Percentiles rank a stretch among this genome's conserved stretches.
Conservation (phyloP, 1,140 invertebrate species). For the Araneus ventricosus region DNA sequence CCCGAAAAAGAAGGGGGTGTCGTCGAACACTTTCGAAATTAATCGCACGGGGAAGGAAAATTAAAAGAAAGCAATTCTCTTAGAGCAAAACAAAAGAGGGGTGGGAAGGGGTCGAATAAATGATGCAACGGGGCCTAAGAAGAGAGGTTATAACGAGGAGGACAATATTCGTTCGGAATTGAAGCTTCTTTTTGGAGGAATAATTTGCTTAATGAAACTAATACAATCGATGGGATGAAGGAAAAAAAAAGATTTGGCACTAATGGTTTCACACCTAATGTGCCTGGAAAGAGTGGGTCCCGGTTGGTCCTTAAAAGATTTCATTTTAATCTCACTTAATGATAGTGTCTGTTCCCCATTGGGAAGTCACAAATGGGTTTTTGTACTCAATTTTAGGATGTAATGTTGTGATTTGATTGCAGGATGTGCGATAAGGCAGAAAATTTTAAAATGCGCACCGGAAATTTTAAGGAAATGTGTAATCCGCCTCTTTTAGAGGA, state of each 20-base stretch:
- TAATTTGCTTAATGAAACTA: constrained; percentile 73
- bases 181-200: constrained; percentile 41
- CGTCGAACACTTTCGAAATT: constrained; percentile 40
- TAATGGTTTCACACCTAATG: constrained; percentile 73
- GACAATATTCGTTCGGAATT: constrained; percentile 59
- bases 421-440: constrained; percentile 41
- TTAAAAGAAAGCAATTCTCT: constrained; percentile 59
- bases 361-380: constrained; percentile 73
- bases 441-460: constrained; percentile 37
- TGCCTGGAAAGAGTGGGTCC: not conserved
- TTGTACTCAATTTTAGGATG: constrained; percentile 67
- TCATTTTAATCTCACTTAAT: constrained; percentile 75
- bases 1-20: constrained; percentile 6
- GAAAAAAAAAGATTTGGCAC: not conserved
- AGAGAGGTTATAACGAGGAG: constrained; percentile 12
- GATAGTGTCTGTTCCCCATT: constrained; percentile 55
- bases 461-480: constrained; percentile 27
- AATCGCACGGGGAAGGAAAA: constrained; percentile 63
- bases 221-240: constrained; percentile 67
- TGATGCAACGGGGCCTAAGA: not conserved
- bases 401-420: constrained; percentile 71
- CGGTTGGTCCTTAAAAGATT: constrained; percentile 60
- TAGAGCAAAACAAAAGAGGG: constrained; percentile 7
- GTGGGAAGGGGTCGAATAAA: not conserved
- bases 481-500: constrained; percentile 10